These are phyloP conservation scores for Drosophila miranda DNA, from an alignment of 1,140 invertebrate species.

Conservation along the genomic window DNA sequence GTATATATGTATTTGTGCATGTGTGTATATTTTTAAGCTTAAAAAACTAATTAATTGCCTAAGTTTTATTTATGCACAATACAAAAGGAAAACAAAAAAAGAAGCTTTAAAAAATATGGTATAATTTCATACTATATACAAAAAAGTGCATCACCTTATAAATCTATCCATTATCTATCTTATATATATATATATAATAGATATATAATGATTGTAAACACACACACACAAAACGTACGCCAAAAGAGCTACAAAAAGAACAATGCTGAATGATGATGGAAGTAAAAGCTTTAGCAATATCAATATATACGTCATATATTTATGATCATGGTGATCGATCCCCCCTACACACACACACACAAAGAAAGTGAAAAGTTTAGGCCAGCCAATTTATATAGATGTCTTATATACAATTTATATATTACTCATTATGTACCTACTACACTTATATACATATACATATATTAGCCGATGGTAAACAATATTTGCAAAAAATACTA, in stretches of 20 bases:
- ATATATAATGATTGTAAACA: constrained; percentile 20
- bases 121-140: background rate
- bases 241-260: constrained; percentile 6
- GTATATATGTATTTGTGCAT: constrained; percentile 13
- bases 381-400: constrained; percentile 30
- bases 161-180: constrained; percentile 6
- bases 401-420: constrained; percentile 22
- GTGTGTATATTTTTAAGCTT: constrained; percentile 10
- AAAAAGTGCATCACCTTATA: constrained; percentile 12
- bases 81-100: constrained; percentile 4
- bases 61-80: constrained; percentile 29
- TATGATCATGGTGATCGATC: constrained; percentile 17
- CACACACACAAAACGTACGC: constrained; percentile 33
- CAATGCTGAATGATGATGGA: constrained; percentile 4
- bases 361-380: constrained; percentile 1
- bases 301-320: constrained; percentile 12
- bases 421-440: constrained; percentile 21
- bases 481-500: background rate
- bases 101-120: constrained; percentile 27
- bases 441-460: constrained; percentile 7
- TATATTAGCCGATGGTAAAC: background rate
- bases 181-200: constrained; percentile 14
- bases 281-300: constrained; percentile 56
- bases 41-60: constrained; percentile 6
- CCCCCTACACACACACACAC: background rate